Evolutionary conservation across 2,797 vertebrate genomes (phyloP), one percentile per base, ranked within the genome.

Genomic region (Rhabdomys pumilio): DNA sequence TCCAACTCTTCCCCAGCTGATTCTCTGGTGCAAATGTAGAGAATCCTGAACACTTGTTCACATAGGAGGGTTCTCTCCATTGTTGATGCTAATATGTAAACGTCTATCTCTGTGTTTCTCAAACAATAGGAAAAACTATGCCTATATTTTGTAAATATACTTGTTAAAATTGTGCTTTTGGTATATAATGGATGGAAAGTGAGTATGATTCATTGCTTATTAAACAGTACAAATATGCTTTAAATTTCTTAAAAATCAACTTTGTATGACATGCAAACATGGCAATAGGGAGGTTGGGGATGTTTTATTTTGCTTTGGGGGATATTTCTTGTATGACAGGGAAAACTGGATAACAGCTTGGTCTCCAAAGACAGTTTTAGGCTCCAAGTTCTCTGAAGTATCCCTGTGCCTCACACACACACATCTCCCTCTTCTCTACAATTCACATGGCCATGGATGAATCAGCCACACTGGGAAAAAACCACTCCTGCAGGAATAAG

Each of bases 131-230:
- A 94, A 92, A 34, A 92, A 69, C 67, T 20, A 38, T 38, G n/a
- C 92, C 53, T 38, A 5, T 38, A 41, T 87, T 93, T 77, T 83
- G 31, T 50, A n/a, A 69, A 59, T 63, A 17, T 22, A 47, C 29
- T 53, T 82, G 6, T 47, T 94, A 86, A 96, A 93, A 91, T 80
- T 50, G 47, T 73, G 34, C 41, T 83, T 93, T 82, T 77, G 84
- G 92, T 72, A 47, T 61, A 61, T 61, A 63, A 96, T 86, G 93
- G 61, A 72, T 85, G 90, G 38, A 67, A 95, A 92, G 73, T 72
- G 72, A 93, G 92, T 67, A 89, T 47, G 6, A 50, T 69, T 47
- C 5, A 75, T 44, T 17, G 0, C 17, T 72, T 67, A 89, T 69
- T 61, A 72, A 44, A 26, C 50, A 34, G 14, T 53, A 65, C 89